Evolutionary conservation across 2,888 invertebrate genomes (phyloP), one percentile per base, ranked within the genome.

Genomic region (Strigamia transsilvanica): DNA sequence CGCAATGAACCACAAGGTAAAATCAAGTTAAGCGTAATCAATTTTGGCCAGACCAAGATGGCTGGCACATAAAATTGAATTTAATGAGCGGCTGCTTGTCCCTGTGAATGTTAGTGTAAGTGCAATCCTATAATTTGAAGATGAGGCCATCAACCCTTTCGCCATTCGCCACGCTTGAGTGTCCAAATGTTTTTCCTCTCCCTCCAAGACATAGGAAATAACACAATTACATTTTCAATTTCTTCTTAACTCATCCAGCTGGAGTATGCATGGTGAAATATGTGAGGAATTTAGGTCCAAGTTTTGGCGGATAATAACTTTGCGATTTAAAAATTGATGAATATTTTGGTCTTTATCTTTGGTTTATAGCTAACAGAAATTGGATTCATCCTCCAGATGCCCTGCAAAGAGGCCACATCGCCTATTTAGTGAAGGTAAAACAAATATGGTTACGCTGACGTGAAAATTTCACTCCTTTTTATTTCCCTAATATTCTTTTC

Each of bases 351-450:
- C 12, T 6, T 18, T 51, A 18, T 51, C n/a, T 18, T 10, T 13
- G 0, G 6, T 61, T 80, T 80, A 15, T 46, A 89, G 89, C 87
- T 73, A 89, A 87, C 85, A 88, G 88, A 83, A 93, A 93, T 89
- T 98, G 98, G 98, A 93, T 97, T 84, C 98, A 98, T 89, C 93
- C 96, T 82, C 95, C 97, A 79, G 98, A 98, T 88, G 93, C 96
- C 32, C 91, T 99, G 82, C 93, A 96, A 86, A 95, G 94, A 88
- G 98, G 98, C 80, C 97, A 98, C 87, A 96, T 99, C 86, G 97
- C 96, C 82, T 99, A 98, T 91, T 92, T 97, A 89, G 98, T 98
- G 88, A 98, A 98, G 93, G 96, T 96, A 89, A 87, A 89, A 86
- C 15, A 18, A 46, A 13, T 78, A 51, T 73, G n/a, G n/a, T n/a